Evolutionary conservation across 2,888 invertebrate species (phyloP).

Genomic region (Tenthredo notha): DNA sequence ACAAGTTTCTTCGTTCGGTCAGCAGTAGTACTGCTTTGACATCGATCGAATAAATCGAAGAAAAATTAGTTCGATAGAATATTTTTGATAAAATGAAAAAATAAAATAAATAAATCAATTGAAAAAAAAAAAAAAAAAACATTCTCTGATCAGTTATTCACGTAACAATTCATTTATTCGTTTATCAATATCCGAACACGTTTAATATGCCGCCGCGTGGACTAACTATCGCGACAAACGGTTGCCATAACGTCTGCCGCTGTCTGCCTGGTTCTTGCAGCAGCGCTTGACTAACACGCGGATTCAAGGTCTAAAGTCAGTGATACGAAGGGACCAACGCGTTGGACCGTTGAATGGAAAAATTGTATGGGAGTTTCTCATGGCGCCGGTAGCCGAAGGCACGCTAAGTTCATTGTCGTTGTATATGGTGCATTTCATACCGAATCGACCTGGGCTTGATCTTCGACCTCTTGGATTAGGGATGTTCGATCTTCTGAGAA

Average conservation of each 20-base stretch:
- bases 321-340: constrained; percentile 44
- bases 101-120: too few relatives aligned
- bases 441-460: too few relatives aligned
- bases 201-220: background rate
- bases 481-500: too few relatives aligned
- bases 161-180: background rate
- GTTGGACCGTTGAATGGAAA: constrained; percentile 58
- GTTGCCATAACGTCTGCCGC: background rate
- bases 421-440: background rate
- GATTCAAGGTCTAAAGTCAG: constrained; percentile 48
- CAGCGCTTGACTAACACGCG: constrained; percentile 19
- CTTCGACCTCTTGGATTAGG: too few relatives aligned
- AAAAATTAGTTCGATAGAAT: too few relatives aligned
- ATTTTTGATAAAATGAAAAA: background rate
- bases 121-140: background rate
- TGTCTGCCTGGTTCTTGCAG: background rate
- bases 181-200: background rate
- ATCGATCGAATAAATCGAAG: too few relatives aligned
- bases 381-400: constrained; percentile 65
- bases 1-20: too few relatives aligned
- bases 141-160: background rate
- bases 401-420: constrained; percentile 69
- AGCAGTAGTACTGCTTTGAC: too few relatives aligned
- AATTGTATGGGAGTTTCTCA: constrained; percentile 71
- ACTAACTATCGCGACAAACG: background rate